Evolutionary conservation across 2,797 vertebrate species (phyloP), one percentile per base, ranked within the genome.

Genomic region (Sebastes kiyomatsui): DNA sequence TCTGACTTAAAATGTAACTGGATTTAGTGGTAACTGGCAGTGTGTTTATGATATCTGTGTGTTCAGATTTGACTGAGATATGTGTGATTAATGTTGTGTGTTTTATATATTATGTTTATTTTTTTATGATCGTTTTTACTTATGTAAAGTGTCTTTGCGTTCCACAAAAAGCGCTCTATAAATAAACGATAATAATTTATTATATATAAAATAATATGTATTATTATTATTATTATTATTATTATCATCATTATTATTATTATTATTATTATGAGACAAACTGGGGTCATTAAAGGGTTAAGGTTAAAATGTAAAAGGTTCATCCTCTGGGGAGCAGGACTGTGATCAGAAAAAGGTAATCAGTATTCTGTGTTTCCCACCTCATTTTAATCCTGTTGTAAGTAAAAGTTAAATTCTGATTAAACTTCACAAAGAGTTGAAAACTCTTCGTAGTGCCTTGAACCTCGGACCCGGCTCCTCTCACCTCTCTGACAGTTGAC

Each of bases 401-500:
- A 66, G 22, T 20, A 6, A 46, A 46, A 59, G 0, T 25, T 1
- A 16, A 5, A 0, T 1, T 67, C 4, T 22, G 11, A 16, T 32
- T 54, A 9, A n/a, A n/a, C 38, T 3, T 46, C 64, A 42, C 61
- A 38, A 42, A 9, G 32, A 13, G 32, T 8, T 23, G 22, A 35
- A 35, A 7, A 22, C 20, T 35, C 30, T 2, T 35, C 11, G 4
- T 9, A 5, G 56, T 9, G 56, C 56, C 56, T 28, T 59, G 42
- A 11, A 32, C 5, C 52, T 1, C 0, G 1, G 9, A 14, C 7
- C 54, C 20, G 1, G 11, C 4, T 6, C 59, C 20, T 12, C 82
- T 82, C 80, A 98, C 97, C 97, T 13, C 95, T 97, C 89, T 98
- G 97, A 88, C 97, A 99, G 93, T 92, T 96, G 90, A 96, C 92